These are phyloP conservation scores for Empis livida DNA, from an alignment of 2,888 invertebrate species.

Conservation along the genomic window DNA sequence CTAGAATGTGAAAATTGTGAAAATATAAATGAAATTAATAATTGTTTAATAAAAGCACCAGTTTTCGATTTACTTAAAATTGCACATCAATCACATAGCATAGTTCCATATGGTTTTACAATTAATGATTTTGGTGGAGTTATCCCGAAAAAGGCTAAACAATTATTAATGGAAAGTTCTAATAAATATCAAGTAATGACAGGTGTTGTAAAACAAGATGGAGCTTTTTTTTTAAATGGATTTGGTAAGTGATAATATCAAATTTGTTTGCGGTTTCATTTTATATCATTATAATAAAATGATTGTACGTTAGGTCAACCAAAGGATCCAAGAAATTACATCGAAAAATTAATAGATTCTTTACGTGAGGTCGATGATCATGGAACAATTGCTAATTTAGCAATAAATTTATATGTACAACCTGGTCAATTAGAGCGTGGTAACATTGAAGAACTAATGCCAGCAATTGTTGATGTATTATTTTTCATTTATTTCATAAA, in stretches of 20 bases:
- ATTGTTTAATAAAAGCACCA: constrained; percentile 22
- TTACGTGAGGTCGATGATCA: constrained; percentile 12
- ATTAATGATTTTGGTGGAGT: constrained; percentile 18
- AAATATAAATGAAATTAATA: constrained; percentile 16
- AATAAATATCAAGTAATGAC: constrained; percentile 23
- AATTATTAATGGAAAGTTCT: constrained; percentile 13
- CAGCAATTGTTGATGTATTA: constrained; percentile 3
- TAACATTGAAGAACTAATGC: constrained; percentile 26
- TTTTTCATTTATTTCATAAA: too few species aligned
- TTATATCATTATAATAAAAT: not conserved
- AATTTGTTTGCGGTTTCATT: not conserved
- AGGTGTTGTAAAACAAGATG: constrained; percentile 29
- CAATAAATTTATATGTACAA: constrained; percentile 31
- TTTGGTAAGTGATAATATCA: constrained; percentile 19
- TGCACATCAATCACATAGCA: constrained; percentile 3
- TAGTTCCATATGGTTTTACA: constrained; percentile 15
- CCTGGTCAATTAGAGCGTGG: constrained; percentile 21
- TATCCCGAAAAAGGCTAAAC: constrained; percentile 17
- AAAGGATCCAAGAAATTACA: constrained; percentile 13
- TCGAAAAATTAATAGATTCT: constrained; percentile 11
- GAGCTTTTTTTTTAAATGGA: constrained; percentile 19
- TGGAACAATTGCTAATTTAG: constrained; percentile 20
- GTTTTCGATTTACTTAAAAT: constrained; percentile 20
- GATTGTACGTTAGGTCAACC: not conserved
- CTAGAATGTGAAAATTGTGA: constrained; percentile 23